A percentile compares a stretch with the other conserved stretches of the same genome.
phyloP scores from a whole-genome alignment of 1,140 invertebrate species.

The Condylostylus longicornis region DNA sequence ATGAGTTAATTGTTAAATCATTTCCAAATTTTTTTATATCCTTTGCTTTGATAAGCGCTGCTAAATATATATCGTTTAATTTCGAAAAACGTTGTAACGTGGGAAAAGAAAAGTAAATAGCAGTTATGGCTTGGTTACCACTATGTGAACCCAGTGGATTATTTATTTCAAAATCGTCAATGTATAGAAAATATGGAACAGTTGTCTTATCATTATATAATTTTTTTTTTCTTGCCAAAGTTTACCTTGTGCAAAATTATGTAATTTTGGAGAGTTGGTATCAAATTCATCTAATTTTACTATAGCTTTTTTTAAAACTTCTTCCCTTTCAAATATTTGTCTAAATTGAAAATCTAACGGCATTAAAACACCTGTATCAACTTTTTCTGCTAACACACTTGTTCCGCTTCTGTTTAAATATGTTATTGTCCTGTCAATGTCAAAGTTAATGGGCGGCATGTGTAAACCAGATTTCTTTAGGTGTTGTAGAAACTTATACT shows the following conservation, averaged over 20 bases:
- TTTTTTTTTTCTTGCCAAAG: not conserved
- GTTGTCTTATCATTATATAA: not conserved
- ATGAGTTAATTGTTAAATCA: slow-evolving; percentile 13
- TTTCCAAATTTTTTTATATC: slow-evolving; percentile 17
- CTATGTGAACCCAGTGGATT: slow-evolving; percentile 23
- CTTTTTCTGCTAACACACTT: slow-evolving; percentile 7
- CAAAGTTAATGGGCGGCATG: slow-evolving; percentile 6
- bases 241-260: slow-evolving; percentile 1
- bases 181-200: slow-evolving; percentile 1
- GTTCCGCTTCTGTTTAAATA: slow-evolving; percentile 2
- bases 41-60: slow-evolving; percentile 16
- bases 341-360: slow-evolving; percentile 9
- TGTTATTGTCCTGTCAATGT: slow-evolving; percentile 6
- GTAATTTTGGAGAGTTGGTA: not conserved
- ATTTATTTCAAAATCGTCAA: slow-evolving; percentile 14
- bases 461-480: slow-evolving; percentile 5
- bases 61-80: slow-evolving; percentile 22
- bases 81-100: slow-evolving; percentile 12
- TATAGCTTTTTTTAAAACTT: not conserved
- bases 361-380: slow-evolving; percentile 5
- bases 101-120: slow-evolving; percentile 19
- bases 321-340: slow-evolving; percentile 7
- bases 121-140: slow-evolving; percentile 19
- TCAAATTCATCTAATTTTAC: not conserved
- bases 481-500: slow-evolving; percentile 7